Base-by-base conservation (phyloP, 2,113 vertebrate genomes). In the Trinectes maculatus region DNA sequence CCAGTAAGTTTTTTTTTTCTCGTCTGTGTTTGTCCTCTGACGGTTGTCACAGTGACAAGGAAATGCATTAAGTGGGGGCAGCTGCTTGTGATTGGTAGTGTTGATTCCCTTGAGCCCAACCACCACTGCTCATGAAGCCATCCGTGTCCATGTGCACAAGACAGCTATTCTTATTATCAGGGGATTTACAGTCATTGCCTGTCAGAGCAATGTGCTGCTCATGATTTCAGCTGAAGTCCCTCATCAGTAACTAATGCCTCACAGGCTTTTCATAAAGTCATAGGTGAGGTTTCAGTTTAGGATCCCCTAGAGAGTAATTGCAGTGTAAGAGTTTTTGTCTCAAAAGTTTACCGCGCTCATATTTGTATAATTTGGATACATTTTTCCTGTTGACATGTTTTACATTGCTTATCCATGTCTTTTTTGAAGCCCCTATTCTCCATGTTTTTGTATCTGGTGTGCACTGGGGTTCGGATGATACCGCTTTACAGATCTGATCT, bases 31-130 rank as follows among this genome's bases (percentile, higher is more conserved):
- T 79, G 71, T 78, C 47, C 46, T 59, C 67, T 57, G 44, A 39
- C 13, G 44, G 87, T 89, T 84, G 85, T 79, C 85, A 80, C 58
- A 65, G 85, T 79, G 81, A 91, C 77, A 31, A 1, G 71, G 54
- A 80, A 74, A 86, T 73, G 68, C 51, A 51, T 47, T 49, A 71
- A 80, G 66, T 69, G 79, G 58, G 55, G 74, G 66, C 76, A 82
- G 82, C 78, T 87, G 80, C 68, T 54, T 60, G 67, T 70, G 84
- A 85, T 69, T 48, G 57, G 57, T 49, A 71, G 66, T 19, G 57
- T 47, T 19, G 62, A 47, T 59, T 82, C 77, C 43, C 71, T 37
- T 49, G 71, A 72, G 44, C 60, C 40, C 56, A 73, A 29, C 54
- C 57, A 21, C 47, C 36, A 33, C 7, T 54, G 52, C 60, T 69